These are phyloP conservation scores for Antrozous pallidus DNA, from an alignment of 2,797 vertebrate genomes.

Conservation along the genomic window DNA sequence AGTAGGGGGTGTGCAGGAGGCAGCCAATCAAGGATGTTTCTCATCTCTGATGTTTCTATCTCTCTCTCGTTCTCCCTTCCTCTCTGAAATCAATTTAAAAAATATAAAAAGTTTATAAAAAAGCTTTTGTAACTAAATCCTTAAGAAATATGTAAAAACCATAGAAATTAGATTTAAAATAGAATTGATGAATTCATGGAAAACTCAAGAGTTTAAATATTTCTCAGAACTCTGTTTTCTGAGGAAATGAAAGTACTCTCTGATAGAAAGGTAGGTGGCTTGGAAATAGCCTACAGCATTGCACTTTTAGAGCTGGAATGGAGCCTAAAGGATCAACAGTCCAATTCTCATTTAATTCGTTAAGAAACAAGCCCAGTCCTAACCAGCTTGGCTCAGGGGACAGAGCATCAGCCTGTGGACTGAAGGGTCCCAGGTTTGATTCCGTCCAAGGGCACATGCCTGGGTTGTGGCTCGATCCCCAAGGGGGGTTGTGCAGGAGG, in stretches of 20 bases:
- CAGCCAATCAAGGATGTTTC: no score
- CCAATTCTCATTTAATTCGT: not conserved
- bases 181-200: not conserved
- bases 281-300: not conserved
- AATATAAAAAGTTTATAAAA: not conserved
- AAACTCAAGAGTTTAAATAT: not conserved
- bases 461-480: no score
- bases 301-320: not conserved
- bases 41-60: no score
- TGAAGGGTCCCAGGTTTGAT: no score
- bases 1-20: no score
- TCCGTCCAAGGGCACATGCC: no score
- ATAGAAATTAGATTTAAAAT: conserved; percentile 52
- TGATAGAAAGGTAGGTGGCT: not conserved
- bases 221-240: conserved; percentile 44
- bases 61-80: no score
- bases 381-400: no score
- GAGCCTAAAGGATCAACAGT: not conserved
- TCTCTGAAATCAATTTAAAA: no score
- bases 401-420: no score
- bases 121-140: conserved; percentile 34
- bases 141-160: not conserved
- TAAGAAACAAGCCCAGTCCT: not conserved
- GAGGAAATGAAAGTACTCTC: conserved; percentile 3
- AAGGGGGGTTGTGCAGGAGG: no score